These are phyloP conservation scores for Heteromurus nitidus DNA, from an alignment of 2,888 invertebrate genomes.

Conservation along the genomic window DNA sequence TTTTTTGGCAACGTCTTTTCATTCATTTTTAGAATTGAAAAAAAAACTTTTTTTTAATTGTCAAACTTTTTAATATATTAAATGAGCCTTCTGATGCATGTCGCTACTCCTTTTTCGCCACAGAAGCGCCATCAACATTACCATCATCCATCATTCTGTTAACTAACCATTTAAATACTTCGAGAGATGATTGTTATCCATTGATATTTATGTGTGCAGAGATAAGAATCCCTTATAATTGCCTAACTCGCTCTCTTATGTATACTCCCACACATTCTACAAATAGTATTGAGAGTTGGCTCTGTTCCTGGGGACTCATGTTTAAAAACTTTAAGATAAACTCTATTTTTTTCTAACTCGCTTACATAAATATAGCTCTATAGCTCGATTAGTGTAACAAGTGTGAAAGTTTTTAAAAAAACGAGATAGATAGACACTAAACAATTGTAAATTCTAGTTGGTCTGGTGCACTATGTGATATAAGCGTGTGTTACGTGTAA, in stretches of 20 bases:
- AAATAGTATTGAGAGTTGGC: no score
- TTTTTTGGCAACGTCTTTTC: background rate
- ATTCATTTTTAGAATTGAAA: background rate
- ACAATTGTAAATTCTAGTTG: no score
- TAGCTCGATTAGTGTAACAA: background rate
- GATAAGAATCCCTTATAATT: background rate
- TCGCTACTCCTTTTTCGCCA: background rate
- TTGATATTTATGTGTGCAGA: background rate
- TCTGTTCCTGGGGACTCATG: no score
- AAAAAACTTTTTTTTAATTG: slow-evolving; percentile 45
- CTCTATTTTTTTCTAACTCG: background rate
- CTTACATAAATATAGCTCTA: slow-evolving; percentile 10
- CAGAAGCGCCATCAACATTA: slow-evolving; percentile 42
- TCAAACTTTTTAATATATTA: slow-evolving; percentile 22
- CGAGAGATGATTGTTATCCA: slow-evolving; percentile 45
- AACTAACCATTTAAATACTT: slow-evolving; percentile 52
- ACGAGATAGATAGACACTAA: no score
- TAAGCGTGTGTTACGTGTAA: no score
- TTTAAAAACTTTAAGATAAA: no score
- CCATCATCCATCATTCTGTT: slow-evolving; percentile 54
- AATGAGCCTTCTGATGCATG: slow-evolving; percentile 49
- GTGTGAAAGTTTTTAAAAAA: slow-evolving; percentile 21
- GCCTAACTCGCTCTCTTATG: background rate
- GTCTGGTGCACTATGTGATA: no score
- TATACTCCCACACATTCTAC: slow-evolving; percentile 32